phyloP scores from a whole-genome alignment of 2,888 invertebrate genomes.

The Polymixis flavicincta region DNA sequence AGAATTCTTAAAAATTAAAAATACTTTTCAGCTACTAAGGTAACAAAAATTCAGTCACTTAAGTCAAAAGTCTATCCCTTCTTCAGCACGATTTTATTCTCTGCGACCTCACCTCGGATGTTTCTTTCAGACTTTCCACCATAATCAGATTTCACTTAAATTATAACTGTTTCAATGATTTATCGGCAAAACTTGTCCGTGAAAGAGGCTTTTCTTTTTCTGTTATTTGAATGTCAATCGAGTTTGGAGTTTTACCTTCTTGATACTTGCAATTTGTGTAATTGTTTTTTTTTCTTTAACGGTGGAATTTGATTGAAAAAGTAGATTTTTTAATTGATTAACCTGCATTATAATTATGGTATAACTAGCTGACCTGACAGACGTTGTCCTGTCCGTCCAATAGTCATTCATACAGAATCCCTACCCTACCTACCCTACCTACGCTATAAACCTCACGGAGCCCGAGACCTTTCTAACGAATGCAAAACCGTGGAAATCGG shows the following conservation, averaged over 20 bases:
- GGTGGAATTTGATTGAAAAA: conserved; percentile 30
- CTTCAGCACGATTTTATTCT: conserved; percentile 60
- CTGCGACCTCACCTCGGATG: conserved; percentile 61
- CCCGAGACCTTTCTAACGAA: too few species aligned
- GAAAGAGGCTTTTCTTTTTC: conserved; percentile 71
- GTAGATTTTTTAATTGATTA: conserved; percentile 25
- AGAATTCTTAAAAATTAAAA: too few species aligned
- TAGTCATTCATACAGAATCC: too few species aligned
- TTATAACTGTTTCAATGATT: conserved; percentile 85
- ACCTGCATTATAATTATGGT: conserved; percentile 1
- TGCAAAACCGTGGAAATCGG: too few species aligned
- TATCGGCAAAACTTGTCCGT: conserved; percentile 78
- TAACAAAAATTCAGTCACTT: not conserved
- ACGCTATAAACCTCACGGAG: too few species aligned
- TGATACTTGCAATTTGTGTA: conserved; percentile 63
- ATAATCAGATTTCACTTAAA: conserved; percentile 85
- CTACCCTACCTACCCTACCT: too few species aligned
- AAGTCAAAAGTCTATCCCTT: conserved; percentile 22
- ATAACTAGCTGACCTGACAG: too few species aligned
- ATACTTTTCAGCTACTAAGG: too few species aligned
- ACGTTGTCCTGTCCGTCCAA: too few species aligned
- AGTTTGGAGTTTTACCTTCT: conserved; percentile 56
- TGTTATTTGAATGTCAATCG: conserved; percentile 70
- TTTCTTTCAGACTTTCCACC: conserved; percentile 69
- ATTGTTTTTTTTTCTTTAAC: conserved; percentile 53